phyloP scores from a whole-genome alignment of 2,888 invertebrate species.

The Mythimna albipuncta region DNA sequence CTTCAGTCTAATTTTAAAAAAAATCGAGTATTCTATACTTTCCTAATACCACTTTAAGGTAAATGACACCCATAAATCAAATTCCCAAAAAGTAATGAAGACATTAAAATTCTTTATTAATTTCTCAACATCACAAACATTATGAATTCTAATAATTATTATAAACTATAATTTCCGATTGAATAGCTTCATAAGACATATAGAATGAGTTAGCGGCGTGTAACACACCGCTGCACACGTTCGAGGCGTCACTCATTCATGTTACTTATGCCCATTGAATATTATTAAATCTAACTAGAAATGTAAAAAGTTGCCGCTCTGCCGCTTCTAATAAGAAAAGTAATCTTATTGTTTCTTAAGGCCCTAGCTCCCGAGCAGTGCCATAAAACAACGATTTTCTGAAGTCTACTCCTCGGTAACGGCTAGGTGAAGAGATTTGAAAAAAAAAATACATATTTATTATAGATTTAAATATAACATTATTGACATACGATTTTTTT shows the following conservation, averaged over 20 bases:
- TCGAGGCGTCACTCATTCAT: conserved; percentile 8
- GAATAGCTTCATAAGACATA: conserved; percentile 35
- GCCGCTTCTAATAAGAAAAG: no score
- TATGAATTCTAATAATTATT: conserved; percentile 25
- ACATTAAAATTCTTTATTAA: conserved; percentile 32
- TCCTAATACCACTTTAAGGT: background rate
- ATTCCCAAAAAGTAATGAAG: conserved; percentile 15
- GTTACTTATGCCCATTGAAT: conserved; percentile 54
- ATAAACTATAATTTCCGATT: conserved; percentile 16
- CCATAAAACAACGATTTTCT: no score
- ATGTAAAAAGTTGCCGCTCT: background rate
- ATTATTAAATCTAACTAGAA: conserved; percentile 36
- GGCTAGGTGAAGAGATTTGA: no score
- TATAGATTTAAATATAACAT: no score
- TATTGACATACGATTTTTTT: no score
- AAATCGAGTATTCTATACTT: background rate
- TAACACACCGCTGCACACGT: background rate
- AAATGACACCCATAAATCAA: conserved; percentile 11
- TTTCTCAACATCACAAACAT: conserved; percentile 24
- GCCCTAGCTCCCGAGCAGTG: no score
- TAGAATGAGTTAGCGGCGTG: conserved; percentile 13
- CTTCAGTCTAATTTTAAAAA: background rate
- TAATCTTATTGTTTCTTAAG: no score
- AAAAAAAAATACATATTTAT: no score
- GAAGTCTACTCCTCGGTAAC: no score